Evolutionary conservation across 2,797 vertebrate species (phyloP), one percentile per base, ranked within the genome.

Genomic region (Gymnoscopelus braueri): DNA sequence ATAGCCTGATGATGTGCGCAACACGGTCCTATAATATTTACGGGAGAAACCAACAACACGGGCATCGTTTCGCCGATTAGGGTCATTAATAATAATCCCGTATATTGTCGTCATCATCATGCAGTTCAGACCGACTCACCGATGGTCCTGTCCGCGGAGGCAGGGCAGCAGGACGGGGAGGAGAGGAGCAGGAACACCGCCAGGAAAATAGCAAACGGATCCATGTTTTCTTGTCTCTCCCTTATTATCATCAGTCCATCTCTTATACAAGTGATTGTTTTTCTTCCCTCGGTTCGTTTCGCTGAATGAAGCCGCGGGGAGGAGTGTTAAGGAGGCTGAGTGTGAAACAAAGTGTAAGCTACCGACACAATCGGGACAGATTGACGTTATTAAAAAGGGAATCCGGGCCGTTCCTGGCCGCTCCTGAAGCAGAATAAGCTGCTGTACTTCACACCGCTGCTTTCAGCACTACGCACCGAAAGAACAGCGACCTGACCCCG

Each of bases 61-160:
- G 3, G 53, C 15, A 19, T 19, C 53, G 53, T 9, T 54, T 19
- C 19, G 23, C 23, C 10, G 19, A 15, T n/a, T 53, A n/a, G n/a
- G n/a, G n/a, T 11, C 5, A 54, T 54, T 54, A 19, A 63, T 47
- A 29, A 48, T 44, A 60, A 63, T 48, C 67, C 24, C 23, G 11
- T 29, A 3, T 58, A 9, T 60, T 51, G 50, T n/a, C 7, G 5
- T 48, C 12, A 4, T 11, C 50, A 9, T 10, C 6, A 10, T 8
- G 39, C 39, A n/a, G n/a, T 51, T 51, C 12, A n/a, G 39, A 44
- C 39, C 50, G 50, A 87, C 88, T 84, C 70, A 90, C 90, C 90
- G 76, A 84, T 84, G 86, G 72, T 88, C 26, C 62, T 69, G 23
- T 90, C 88, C 24, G 82, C 81, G 50, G 69, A 59, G 11, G 75